Conservation (phyloP, 2,797 vertebrate genomes). For the Glyptemys insculpta region DNA sequence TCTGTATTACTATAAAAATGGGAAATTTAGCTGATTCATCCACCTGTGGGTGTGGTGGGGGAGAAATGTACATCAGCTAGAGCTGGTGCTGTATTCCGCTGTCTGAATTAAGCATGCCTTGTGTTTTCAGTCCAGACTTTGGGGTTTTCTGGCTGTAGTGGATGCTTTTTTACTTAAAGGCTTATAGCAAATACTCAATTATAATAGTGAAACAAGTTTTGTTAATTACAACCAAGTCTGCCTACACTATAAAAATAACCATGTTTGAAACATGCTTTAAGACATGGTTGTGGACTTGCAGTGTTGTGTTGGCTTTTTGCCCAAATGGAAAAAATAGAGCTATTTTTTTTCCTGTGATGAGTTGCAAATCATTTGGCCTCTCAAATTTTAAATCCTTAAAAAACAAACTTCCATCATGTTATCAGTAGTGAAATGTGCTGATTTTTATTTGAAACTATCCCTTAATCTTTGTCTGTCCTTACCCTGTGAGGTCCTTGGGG, state of each 20-base stretch:
- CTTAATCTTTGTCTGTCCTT: not conserved
- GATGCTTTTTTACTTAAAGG: not conserved
- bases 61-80: not conserved
- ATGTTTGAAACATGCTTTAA: not conserved
- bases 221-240: not conserved
- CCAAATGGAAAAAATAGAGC: not conserved
- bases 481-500: no score
- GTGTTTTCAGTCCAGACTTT: constrained; percentile 10
- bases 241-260: not conserved
- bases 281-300: not conserved
- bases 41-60: not conserved
- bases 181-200: not conserved
- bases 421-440: not conserved
- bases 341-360: no score
- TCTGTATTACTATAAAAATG: not conserved
- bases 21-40: not conserved
- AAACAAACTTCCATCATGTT: not conserved
- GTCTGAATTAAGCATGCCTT: not conserved
- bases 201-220: not conserved
- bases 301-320: not conserved
- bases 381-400: not conserved
- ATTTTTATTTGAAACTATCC: not conserved
- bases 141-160: not conserved
- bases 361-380: not conserved
- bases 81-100: not conserved